phyloP scores from a whole-genome alignment of 92 coral and sea anemone species.

The Phenganax marumi region DNA sequence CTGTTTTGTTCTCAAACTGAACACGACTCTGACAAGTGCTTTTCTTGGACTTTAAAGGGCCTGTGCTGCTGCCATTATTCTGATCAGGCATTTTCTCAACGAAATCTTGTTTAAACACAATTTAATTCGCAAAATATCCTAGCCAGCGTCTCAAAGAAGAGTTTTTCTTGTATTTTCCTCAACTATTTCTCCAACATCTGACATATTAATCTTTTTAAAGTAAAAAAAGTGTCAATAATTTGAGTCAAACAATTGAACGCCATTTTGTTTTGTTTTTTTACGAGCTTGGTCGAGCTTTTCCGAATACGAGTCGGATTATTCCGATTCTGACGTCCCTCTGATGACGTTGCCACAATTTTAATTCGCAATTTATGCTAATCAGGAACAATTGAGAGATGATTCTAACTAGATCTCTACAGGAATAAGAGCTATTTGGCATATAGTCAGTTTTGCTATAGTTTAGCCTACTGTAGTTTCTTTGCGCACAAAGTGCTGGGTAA shows the following conservation, averaged over 20 bases:
- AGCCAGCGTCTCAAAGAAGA: no score
- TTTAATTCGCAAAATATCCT: not conserved
- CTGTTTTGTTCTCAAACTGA: constrained; percentile 58
- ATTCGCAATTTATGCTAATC: no score
- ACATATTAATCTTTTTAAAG: not conserved
- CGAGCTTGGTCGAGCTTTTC: not conserved
- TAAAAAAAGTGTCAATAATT: not conserved
- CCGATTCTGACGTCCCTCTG: no score
- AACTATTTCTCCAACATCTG: no score
- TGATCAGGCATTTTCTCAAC: not conserved
- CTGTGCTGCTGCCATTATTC: not conserved
- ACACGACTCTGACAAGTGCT: constrained; percentile 66
- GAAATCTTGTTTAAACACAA: not conserved
- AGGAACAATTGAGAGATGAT: no score
- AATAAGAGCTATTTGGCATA: no score
- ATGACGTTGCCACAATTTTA: no score
- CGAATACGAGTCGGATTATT: not conserved
- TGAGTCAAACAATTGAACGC: not conserved
- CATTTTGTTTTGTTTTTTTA: not conserved
- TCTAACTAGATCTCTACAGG: no score
- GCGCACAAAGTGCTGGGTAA: no score
- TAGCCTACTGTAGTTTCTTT: no score
- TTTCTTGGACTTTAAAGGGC: constrained; percentile 56
- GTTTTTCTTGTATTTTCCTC: no score
- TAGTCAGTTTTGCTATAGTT: no score